Conservation (phyloP, 2,888 invertebrate genomes). For the Campoplex nolae region DNA sequence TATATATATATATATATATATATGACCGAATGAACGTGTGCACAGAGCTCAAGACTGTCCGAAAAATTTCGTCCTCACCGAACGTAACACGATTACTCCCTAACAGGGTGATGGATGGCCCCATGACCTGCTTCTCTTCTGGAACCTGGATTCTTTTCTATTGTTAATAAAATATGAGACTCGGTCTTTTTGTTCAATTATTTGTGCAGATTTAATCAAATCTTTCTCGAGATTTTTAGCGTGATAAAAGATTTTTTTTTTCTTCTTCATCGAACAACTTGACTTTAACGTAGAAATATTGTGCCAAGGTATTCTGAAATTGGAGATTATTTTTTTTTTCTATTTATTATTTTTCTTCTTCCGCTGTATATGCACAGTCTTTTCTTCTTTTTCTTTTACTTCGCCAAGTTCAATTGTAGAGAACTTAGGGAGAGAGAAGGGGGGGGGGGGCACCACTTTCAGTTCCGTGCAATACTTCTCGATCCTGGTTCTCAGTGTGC, state of each 20-base stretch:
- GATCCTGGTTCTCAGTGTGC: conserved; percentile 35
- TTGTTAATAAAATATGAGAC: conserved; percentile 48
- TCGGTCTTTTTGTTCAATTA: neutral
- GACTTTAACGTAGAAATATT: neutral
- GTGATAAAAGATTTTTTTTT: neutral
- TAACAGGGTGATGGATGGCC: conserved; percentile 73
- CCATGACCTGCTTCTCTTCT: conserved; percentile 19
- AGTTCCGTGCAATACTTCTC: conserved; percentile 38
- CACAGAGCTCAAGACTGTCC: conserved; percentile 31
- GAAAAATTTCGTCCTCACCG: conserved; percentile 32
- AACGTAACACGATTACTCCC: conserved; percentile 66
- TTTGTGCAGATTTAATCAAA: neutral
- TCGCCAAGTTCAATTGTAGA: conserved; percentile 20
- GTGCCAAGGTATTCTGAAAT: conserved; percentile 6
- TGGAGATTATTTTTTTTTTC: neutral
- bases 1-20: neutral
- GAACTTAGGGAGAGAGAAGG: neutral
- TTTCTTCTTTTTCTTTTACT: conserved; percentile 6
- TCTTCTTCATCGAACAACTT: neutral
- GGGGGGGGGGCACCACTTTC: conserved; percentile 2
- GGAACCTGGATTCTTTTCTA: conserved; percentile 42
- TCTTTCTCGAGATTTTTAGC: neutral
- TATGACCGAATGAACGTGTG: conserved; percentile 18
- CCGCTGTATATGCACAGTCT: neutral
- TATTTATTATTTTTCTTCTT: no score